Conservation (phyloP, 2,113 vertebrate species). For the Chinchilla lanigera region DNA sequence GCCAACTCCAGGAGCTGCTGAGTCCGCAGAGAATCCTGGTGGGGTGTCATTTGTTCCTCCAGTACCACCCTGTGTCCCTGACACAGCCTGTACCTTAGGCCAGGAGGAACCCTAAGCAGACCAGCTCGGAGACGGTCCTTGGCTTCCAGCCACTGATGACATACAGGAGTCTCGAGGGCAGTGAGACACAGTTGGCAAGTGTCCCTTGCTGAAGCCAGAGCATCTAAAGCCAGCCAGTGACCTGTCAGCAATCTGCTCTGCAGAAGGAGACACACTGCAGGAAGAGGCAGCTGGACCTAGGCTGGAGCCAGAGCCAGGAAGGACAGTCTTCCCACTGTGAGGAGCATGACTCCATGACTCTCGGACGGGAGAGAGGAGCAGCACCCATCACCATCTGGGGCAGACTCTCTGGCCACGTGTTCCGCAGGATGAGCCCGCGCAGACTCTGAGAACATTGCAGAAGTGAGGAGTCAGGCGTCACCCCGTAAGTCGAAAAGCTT, state of each 20-base stretch:
- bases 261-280: neutral
- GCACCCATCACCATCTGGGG: accelerated
- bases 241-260: neutral
- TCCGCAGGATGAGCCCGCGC: neutral
- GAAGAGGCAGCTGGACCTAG: neutral
- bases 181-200: neutral
- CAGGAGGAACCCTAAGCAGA: neutral
- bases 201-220: neutral
- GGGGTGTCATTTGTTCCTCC: neutral
- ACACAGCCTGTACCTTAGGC: neutral
- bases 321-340: neutral
- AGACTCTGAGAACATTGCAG: neutral
- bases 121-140: neutral
- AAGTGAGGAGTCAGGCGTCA: accelerated
- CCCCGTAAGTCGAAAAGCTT: neutral
- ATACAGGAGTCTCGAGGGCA: neutral
- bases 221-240: neutral
- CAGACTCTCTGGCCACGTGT: neutral
- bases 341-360: neutral
- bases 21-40: neutral
- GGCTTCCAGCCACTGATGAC: neutral
- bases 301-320: neutral
- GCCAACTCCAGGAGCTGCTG: neutral
- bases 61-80: accelerated
- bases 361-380: neutral